Conservation (phyloP, 2,113 vertebrate genomes). For the Silurus asotus region DNA sequence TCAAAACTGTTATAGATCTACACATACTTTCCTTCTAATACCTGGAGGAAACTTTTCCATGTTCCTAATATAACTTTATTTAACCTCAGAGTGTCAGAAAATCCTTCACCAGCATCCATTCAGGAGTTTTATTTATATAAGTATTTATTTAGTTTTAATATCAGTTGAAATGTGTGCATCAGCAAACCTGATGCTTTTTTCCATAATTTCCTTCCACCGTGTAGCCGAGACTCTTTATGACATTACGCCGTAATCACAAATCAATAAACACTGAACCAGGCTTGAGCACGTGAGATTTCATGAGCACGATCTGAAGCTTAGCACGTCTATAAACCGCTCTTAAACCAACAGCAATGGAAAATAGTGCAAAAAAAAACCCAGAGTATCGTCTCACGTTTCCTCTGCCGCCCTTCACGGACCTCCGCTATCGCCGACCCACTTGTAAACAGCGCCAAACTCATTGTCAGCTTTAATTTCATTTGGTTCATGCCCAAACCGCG, state of each 20-base stretch:
- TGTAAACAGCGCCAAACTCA: not conserved
- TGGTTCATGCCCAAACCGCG: not conserved
- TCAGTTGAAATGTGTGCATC: not conserved
- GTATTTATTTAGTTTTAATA: not conserved
- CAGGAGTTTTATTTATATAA: not conserved
- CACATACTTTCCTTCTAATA: not conserved
- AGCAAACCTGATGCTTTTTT: not conserved
- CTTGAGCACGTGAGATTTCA: not conserved
- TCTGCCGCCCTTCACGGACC: not conserved
- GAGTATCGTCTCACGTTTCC: not conserved
- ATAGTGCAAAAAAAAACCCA: not conserved
- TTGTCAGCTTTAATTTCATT: constrained; percentile 19
- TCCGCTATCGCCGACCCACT: not conserved
- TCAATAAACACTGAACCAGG: constrained; percentile 19
- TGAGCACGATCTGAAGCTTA: not conserved
- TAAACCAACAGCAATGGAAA: not conserved
- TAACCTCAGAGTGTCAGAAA: not conserved
- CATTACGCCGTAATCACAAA: not conserved
- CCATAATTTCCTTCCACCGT: not conserved
- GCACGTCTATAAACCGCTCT: not conserved
- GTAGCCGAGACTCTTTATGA: not conserved
- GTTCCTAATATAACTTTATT: not conserved
- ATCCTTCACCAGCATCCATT: not conserved
- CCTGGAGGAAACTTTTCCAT: not conserved
- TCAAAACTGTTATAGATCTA: not conserved